These are phyloP conservation scores for Amblyraja radiata DNA, from an alignment of 2,797 vertebrate species.

Conservation along the genomic window DNA sequence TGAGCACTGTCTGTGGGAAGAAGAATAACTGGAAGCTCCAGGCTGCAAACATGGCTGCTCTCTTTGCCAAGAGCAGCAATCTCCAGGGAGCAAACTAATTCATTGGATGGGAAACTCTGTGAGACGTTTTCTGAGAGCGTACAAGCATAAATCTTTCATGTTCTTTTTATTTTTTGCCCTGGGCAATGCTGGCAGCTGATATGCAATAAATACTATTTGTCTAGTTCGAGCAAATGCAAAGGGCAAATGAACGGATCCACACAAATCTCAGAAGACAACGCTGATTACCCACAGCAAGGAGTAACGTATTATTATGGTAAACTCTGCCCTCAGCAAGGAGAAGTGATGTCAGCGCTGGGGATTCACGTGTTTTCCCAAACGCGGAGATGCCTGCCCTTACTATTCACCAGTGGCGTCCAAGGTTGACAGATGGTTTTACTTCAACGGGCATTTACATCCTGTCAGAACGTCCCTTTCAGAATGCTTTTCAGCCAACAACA, in stretches of 20 bases:
- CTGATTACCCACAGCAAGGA: not conserved
- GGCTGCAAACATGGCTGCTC: not conserved
- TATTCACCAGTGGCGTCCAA: not conserved
- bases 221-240: not conserved
- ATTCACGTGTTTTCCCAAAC: not conserved
- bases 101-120: not conserved
- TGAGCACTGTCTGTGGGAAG: not conserved
- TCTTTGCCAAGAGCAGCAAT: not conserved
- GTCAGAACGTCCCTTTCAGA: no score
- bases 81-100: not conserved
- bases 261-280: not conserved
- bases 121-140: not conserved
- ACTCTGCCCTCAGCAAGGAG: not conserved
- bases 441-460: no score
- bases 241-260: not conserved
- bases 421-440: no score
- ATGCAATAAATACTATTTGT: not conserved
- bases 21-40: not conserved
- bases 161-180: not conserved
- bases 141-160: not conserved
- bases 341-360: not conserved
- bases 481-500: no score
- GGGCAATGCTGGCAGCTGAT: not conserved
- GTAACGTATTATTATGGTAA: not conserved
- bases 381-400: not conserved